phyloP scores from a whole-genome alignment of 2,797 vertebrate species.

The Helicolenus hilgendorfi region DNA sequence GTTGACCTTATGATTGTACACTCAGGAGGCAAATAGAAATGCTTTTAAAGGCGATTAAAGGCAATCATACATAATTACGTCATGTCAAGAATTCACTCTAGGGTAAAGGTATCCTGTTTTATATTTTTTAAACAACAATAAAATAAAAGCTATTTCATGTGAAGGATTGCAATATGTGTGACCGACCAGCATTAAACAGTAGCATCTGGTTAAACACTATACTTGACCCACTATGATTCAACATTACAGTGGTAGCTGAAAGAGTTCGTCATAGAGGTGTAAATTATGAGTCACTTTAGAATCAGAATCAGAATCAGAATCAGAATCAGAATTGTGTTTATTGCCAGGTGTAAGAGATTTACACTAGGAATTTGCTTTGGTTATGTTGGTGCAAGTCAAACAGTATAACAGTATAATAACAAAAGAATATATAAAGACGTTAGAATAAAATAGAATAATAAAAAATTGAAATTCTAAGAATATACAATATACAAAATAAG shows the following conservation, averaged over 20 bases:
- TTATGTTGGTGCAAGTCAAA: too few species aligned
- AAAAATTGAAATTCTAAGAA: too few species aligned
- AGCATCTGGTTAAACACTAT: background rate
- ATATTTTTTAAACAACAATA: background rate
- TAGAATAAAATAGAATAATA: too few species aligned
- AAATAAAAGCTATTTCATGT: background rate
- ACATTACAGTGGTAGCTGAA: background rate
- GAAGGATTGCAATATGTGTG: background rate
- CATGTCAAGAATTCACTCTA: background rate
- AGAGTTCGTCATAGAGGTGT: background rate
- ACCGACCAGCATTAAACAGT: background rate
- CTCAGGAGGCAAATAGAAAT: background rate
- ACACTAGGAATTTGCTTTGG: too few species aligned
- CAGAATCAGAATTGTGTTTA: too few species aligned
- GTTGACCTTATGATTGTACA: background rate
- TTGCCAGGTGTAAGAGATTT: too few species aligned
- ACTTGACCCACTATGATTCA: background rate
- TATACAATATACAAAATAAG: too few species aligned
- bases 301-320: too few species aligned
- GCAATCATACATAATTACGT: background rate
- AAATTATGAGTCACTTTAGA: background rate
- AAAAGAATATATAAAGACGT: too few species aligned
- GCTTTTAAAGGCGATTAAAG: background rate
- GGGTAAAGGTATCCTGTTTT: background rate
- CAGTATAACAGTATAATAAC: too few species aligned